A percentile compares a stretch with the other conserved stretches of the same genome.
Evolutionary conservation across 2,888 invertebrate genomes (phyloP).

Genomic region (Minunthozetes semirufus): DNA sequence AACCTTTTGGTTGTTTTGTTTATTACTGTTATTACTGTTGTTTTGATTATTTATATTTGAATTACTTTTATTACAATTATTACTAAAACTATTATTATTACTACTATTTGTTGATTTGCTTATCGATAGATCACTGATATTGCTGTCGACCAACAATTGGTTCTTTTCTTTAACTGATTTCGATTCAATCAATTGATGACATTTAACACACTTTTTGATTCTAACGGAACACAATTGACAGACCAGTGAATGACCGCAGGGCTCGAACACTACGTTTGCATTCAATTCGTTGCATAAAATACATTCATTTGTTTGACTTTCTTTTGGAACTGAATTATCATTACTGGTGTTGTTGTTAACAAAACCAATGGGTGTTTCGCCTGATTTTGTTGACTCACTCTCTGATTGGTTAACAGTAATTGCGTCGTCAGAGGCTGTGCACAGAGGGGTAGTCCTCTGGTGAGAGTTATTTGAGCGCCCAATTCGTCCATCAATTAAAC

Average conservation of each 20-base stretch:
- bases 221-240: conserved; percentile 67
- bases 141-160: neutral
- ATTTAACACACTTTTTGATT: conserved; percentile 69
- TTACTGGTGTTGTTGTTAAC: conserved; percentile 17
- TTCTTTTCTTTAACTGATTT: neutral
- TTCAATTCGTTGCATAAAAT: conserved; percentile 62
- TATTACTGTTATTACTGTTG: conserved; percentile 15
- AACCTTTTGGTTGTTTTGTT: conserved; percentile 56
- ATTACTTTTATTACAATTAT: conserved; percentile 2
- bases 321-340: conserved; percentile 40
- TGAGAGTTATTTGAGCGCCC: neutral
- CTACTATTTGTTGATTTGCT: neutral
- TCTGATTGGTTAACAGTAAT: conserved; percentile 5
- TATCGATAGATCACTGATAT: neutral
- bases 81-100: conserved; percentile 8
- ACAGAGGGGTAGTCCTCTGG: neutral
- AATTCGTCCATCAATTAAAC: neutral
- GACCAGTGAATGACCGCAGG: conserved; percentile 66
- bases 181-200: conserved; percentile 56
- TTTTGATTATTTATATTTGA: neutral
- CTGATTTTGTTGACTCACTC: neutral
- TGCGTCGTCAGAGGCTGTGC: neutral
- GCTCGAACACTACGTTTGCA: conserved; percentile 61
- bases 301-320: conserved; percentile 53
- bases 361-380: neutral